Percentiles rank a stretch among this genome's conserved stretches.
These are phyloP conservation scores for Ditula angustiorana DNA, from an alignment of 2,888 invertebrate genomes.

Conservation along the genomic window DNA sequence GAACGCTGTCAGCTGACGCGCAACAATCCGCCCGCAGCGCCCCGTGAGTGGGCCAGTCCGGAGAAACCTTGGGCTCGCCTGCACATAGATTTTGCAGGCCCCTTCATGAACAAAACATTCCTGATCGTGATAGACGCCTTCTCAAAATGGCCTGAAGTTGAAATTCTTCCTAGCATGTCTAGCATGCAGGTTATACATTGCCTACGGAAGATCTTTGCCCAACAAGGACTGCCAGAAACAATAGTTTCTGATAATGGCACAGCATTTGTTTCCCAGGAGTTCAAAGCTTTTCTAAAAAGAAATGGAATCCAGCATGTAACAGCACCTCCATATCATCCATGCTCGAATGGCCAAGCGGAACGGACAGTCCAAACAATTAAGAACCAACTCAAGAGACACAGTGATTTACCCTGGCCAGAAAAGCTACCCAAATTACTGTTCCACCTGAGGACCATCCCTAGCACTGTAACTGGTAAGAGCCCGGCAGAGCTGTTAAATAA, in stretches of 20 bases:
- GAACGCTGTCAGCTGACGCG: slow-evolving; percentile 2
- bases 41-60: background rate
- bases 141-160: no score
- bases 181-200: slow-evolving; percentile 5
- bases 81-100: slow-evolving; percentile 3
- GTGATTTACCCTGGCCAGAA: slow-evolving; percentile 22
- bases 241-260: slow-evolving; percentile 39
- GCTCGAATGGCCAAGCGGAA: slow-evolving; percentile 36
- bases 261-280: slow-evolving; percentile 35
- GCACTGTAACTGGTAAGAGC: slow-evolving; percentile 29
- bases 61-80: background rate
- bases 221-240: slow-evolving; percentile 29
- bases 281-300: slow-evolving; percentile 23
- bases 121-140: background rate
- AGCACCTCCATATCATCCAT: slow-evolving; percentile 38
- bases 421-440: slow-evolving; percentile 37
- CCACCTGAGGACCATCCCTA: slow-evolving; percentile 30
- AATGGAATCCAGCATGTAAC: slow-evolving; percentile 32
- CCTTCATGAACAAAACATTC: background rate
- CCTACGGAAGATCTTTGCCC: slow-evolving; percentile 35
- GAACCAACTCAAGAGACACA: slow-evolving; percentile 25
- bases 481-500: slow-evolving; percentile 29
- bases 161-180: slow-evolving; percentile 13
- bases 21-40: background rate
- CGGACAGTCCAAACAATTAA: no score